phyloP scores from a whole-genome alignment of 92 coral and sea anemone genomes.

The Zoanthus sansibaricus region DNA sequence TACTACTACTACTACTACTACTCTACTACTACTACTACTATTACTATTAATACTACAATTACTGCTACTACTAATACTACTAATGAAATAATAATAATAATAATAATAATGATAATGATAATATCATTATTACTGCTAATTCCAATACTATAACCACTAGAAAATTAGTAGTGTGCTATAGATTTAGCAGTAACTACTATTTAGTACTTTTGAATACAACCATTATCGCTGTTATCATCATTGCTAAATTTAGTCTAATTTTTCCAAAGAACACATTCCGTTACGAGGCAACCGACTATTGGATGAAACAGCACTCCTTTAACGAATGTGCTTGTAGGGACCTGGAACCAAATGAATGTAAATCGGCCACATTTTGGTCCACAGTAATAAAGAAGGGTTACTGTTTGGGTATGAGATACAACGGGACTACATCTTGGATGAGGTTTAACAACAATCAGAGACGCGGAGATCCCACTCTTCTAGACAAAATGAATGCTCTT shows the following conservation, averaged over 20 bases:
- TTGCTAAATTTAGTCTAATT: neutral
- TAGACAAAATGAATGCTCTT: conserved; percentile 5
- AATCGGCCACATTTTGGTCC: conserved; percentile 26
- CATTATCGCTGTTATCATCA: too few species aligned
- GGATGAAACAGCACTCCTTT: conserved; percentile 2
- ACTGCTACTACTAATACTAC: too few species aligned
- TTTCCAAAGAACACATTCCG: conserved; percentile 30
- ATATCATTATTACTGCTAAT: too few species aligned
- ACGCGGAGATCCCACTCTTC: neutral
- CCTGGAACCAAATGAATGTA: conserved; percentile 29
- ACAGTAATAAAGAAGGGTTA: conserved; percentile 20
- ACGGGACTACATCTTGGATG: conserved; percentile 31
- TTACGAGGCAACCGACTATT: conserved; percentile 26
- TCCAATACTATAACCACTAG: too few species aligned
- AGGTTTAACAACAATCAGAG: neutral
- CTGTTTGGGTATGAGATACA: conserved; percentile 43
- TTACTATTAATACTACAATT: too few species aligned
- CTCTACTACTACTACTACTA: too few species aligned
- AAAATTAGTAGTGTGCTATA: too few species aligned
- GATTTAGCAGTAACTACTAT: too few species aligned
- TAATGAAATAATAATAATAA: too few species aligned
- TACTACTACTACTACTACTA: too few species aligned
- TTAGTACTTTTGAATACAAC: too few species aligned
- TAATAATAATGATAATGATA: too few species aligned
- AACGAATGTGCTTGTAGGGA: conserved; percentile 33